Conservation (phyloP, 2,113 vertebrate genomes). For the Oncorhynchus nerka region DNA sequence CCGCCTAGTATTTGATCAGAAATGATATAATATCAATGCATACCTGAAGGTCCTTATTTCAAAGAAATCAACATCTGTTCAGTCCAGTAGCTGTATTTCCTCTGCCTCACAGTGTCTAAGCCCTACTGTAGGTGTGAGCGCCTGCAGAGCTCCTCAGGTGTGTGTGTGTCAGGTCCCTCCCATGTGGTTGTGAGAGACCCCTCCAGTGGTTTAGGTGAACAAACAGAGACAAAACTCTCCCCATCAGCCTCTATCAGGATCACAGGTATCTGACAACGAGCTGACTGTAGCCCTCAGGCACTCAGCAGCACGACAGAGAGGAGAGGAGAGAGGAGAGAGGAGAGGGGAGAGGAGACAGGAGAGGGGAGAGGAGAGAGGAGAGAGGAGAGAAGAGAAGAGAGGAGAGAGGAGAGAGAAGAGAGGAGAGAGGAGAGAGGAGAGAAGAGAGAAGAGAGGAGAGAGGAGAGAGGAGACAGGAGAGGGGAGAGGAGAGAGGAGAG, state of each 20-base stretch:
- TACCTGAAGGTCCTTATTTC: neutral
- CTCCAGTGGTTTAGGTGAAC: constrained; percentile 52
- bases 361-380: neutral
- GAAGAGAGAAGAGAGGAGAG: neutral
- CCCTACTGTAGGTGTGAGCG: neutral
- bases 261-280: constrained; percentile 49
- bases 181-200: constrained; percentile 40
- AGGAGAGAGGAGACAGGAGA: too few species aligned
- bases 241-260: constrained; percentile 59
- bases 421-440: too few species aligned
- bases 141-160: neutral
- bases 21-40: neutral
- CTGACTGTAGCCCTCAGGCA: constrained; percentile 60
- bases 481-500: too few species aligned
- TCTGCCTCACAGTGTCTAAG: neutral
- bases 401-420: too few species aligned
- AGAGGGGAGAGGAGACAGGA: neutral
- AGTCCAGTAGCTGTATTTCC: neutral
- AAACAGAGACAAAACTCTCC: constrained; percentile 62
- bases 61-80: neutral
- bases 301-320: constrained; percentile 19
- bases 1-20: too few species aligned
- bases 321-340: neutral
- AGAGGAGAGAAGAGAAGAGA: too few species aligned
- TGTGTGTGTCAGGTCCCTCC: constrained; percentile 16